These are phyloP conservation scores for Alethe castanea DNA, from an alignment of 2,113 vertebrate genomes.

Conservation along the genomic window DNA sequence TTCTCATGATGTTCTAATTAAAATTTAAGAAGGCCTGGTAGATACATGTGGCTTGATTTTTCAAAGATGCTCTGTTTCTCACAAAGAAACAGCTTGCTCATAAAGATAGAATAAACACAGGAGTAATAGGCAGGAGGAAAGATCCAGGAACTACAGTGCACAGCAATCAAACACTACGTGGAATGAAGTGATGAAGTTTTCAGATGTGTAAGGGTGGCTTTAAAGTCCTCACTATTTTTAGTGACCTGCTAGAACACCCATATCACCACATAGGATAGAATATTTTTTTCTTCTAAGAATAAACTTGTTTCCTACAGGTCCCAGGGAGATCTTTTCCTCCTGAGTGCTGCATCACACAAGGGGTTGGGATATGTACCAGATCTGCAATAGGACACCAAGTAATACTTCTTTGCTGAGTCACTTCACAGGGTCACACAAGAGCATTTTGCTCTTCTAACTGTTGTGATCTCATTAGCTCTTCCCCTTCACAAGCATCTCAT, in stretches of 20 bases:
- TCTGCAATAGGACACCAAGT: not conserved
- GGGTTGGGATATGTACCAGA: not conserved
- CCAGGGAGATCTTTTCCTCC: not conserved
- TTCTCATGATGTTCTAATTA: not conserved
- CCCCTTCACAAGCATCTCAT: conserved; percentile 18
- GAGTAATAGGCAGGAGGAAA: not conserved
- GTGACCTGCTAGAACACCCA: not conserved
- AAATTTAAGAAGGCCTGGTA: not conserved
- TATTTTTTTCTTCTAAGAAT: not conserved
- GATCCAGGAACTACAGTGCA: not conserved
- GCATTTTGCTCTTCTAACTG: not conserved
- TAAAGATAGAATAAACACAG: not conserved
- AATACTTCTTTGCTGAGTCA: not conserved
- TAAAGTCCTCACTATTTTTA: not conserved
- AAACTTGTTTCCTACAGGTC: not conserved
- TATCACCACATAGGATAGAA: not conserved
- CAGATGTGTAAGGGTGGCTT: not conserved
- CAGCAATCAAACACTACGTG: not conserved
- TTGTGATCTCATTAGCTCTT: conserved; percentile 2
- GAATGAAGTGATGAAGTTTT: not conserved
- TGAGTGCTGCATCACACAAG: not conserved
- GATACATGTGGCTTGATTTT: not conserved
- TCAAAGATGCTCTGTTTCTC: not conserved
- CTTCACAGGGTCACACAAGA: not conserved
- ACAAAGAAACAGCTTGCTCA: not conserved